Base-by-base conservation (phyloP, 1,140 invertebrate genomes). In the Helicoverpa zea region DNA sequence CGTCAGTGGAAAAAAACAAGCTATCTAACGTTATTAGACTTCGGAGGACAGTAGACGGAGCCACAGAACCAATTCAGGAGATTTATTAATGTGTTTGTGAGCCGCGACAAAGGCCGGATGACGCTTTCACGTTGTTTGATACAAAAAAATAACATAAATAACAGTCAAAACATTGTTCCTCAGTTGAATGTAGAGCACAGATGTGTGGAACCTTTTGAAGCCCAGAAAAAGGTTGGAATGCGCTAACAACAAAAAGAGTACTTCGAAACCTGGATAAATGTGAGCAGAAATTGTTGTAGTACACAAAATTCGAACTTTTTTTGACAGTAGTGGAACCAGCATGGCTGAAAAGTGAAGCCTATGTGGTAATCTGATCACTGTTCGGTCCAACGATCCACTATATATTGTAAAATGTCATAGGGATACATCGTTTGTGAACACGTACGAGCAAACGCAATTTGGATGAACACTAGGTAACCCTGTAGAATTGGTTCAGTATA, bases 1-100 rank as follows among this genome's bases (percentile, higher is more conserved):
- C 16, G 56, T 63, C 59, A 14, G 16, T 51, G 35, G 73, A 76
- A 76, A 76, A 75, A 76, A 76, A 72, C 58, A 76, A 61, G 59
- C 73, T 61, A 76, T 76, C 73, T 30, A 76, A 61, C 52, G 58
- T 73, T 73, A 75, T 75, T 78, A 78, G 63, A 13, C 75, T 66
- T 78, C 75, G 16, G 61, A 74, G 58, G 70, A 64, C 49, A 76
- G 54, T 56, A 72, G 75, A 81, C 76, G 77, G 78, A 78, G 80
- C 72, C 64, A 79, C 76, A 54, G 79, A 77, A 79, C 81, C 80
- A 82, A 80, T 86, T 82, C 66, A 63, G 63, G 59, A 84, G 80
- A 86, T 86, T 86, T 86, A 86, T 83, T 79, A 83, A 86, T 82
- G 81, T 84, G 82, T 84, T 86, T 86, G 82, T 51, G 29, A 82